phyloP scores from a whole-genome alignment of 1,140 invertebrate genomes.

The Halesus radiatus region DNA sequence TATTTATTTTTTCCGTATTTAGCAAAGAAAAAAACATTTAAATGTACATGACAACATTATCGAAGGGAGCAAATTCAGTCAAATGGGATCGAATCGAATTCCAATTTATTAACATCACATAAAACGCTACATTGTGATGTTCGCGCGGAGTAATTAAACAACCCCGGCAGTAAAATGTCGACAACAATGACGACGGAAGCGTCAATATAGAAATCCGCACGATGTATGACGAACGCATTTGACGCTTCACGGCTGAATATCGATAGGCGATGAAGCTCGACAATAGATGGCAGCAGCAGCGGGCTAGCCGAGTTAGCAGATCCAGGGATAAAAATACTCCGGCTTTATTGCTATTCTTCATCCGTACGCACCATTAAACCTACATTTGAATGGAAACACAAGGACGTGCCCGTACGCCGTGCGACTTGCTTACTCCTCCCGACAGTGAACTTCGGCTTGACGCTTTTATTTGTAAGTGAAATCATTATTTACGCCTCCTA shows the following conservation, averaged over 20 bases:
- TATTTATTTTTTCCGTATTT: too few relatives aligned
- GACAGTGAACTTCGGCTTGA: not conserved
- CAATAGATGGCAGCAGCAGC: not conserved
- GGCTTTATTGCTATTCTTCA: constrained; percentile 31
- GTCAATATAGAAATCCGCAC: not conserved
- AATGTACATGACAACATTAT: too few relatives aligned
- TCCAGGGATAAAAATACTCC: constrained; percentile 28
- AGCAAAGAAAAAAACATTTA: too few relatives aligned
- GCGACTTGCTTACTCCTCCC: not conserved
- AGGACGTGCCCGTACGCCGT: constrained; percentile 26
- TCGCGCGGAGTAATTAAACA: not conserved
- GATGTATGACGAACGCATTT: constrained; percentile 6
- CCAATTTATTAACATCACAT: too few relatives aligned
- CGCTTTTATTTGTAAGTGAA: constrained; percentile 21
- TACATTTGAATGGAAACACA: constrained; percentile 43
- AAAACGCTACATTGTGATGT: not conserved
- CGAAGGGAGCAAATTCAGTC: too few relatives aligned
- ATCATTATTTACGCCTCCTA: constrained; percentile 35
- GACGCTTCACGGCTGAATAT: constrained; percentile 9
- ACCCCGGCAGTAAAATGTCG: not conserved
- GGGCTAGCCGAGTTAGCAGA: not conserved
- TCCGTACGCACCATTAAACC: constrained; percentile 36
- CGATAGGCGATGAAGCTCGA: constrained; percentile 11
- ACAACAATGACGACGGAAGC: not conserved
- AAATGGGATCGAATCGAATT: too few relatives aligned